A percentile compares a stretch with the other conserved stretches of the same genome.
Evolutionary conservation across 53 echinoderm and acorn worm species (phyloP).

Genomic region (Astropecten irregularis): DNA sequence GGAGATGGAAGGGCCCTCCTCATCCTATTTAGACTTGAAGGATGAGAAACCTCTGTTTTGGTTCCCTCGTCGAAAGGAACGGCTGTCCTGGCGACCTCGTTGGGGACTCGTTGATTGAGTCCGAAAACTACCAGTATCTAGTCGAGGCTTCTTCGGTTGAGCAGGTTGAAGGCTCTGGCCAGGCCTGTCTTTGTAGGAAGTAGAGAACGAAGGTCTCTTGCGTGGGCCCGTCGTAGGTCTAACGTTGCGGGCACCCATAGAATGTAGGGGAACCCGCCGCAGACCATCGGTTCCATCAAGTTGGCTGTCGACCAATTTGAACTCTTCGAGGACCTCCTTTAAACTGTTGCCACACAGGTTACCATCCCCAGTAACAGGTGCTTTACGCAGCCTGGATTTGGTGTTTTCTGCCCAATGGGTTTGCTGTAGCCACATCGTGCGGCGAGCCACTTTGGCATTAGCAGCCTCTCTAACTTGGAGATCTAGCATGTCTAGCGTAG

Average conservation of each 20-base stretch:
- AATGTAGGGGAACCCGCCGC: not conserved
- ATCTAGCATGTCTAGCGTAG: slow-evolving; percentile 3
- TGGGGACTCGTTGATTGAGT: not conserved
- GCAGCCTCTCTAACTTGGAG: slow-evolving; percentile 5
- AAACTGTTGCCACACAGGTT: not conserved
- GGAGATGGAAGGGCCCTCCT: not conserved
- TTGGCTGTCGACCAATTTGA: slow-evolving; percentile 16
- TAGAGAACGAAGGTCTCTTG: not conserved
- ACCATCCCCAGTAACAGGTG: not conserved
- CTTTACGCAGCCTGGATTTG: not conserved
- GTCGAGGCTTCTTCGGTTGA: no score
- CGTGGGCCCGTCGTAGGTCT: not conserved
- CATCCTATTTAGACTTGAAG: not conserved
- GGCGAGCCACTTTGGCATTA: not conserved
- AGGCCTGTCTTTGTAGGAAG: not conserved
- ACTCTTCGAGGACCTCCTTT: slow-evolving; percentile 16
- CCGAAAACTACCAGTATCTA: not conserved
- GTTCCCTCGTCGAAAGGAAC: not conserved
- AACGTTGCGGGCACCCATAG: not conserved
- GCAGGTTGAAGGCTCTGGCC: not conserved
- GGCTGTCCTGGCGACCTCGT: not conserved
- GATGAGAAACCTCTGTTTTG: not conserved
- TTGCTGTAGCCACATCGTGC: slow-evolving; percentile 20
- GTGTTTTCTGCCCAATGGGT: not conserved
- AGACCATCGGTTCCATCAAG: slow-evolving; percentile 3